These are phyloP conservation scores for Axinella damicornis DNA, from an alignment of 37 sponge, comb jelly and placozoan species.

Conservation along the genomic window DNA sequence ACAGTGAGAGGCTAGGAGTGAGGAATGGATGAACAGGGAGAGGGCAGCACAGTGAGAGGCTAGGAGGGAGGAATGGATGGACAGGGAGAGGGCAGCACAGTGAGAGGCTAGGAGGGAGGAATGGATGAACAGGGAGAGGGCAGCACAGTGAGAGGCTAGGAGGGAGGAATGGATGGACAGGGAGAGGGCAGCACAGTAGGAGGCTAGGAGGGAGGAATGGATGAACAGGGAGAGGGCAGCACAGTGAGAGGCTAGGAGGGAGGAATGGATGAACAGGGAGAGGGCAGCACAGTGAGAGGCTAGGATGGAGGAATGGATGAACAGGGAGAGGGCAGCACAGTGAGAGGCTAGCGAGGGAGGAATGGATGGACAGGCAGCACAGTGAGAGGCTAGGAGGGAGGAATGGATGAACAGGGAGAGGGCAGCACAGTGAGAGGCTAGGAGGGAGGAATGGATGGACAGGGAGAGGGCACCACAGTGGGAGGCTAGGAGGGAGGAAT, in stretches of 20 bases:
- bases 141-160: constrained; percentile 49
- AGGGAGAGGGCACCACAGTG: constrained; percentile 37
- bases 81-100: no score
- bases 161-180: constrained; percentile 11
- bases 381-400: no score
- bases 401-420: constrained; percentile 80
- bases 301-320: constrained; percentile 29
- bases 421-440: no score
- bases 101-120: background rate
- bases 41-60: no score
- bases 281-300: constrained; percentile 60
- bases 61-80: constrained; percentile 10
- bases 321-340: constrained; percentile 7
- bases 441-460: constrained; percentile 82
- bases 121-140: constrained; percentile 76
- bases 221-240: constrained; percentile 82
- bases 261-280: constrained; percentile 55
- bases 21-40: constrained; percentile 55
- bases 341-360: constrained; percentile 75
- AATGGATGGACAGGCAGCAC: no score
- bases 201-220: constrained; percentile 12
- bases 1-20: constrained; percentile 35
- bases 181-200: constrained; percentile 84
- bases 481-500: constrained; percentile 78
- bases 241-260: constrained; percentile 34